Conservation (phyloP, 2,797 vertebrate genomes). For the Enteromius thamalakanensis region DNA sequence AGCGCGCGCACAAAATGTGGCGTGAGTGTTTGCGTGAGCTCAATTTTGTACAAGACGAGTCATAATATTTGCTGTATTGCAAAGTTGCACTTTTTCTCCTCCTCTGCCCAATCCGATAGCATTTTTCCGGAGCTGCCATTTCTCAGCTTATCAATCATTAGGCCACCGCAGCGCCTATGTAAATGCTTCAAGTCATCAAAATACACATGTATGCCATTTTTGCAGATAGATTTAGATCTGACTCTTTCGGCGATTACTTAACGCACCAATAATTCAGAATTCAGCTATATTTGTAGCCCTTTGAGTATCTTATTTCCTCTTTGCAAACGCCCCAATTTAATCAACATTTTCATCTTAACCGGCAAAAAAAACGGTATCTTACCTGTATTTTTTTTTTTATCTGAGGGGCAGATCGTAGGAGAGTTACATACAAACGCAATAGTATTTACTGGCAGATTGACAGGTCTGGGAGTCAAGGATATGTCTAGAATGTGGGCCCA, state of each 20-base stretch:
- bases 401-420: neutral
- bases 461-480: conserved; percentile 49
- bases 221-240: conserved; percentile 77
- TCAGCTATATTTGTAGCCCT: conserved; percentile 77
- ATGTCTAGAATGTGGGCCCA: conserved; percentile 60
- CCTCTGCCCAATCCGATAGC: neutral
- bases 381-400: neutral
- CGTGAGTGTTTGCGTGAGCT: conserved; percentile 28
- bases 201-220: conserved; percentile 56
- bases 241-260: conserved; percentile 71
- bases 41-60: neutral
- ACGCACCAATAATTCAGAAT: conserved; percentile 66
- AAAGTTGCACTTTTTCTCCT: neutral
- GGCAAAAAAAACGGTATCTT: conserved; percentile 66
- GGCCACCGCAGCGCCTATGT: neutral
- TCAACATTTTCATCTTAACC: conserved; percentile 53
- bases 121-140: conserved; percentile 31
- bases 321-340: conserved; percentile 54
- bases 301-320: conserved; percentile 70
- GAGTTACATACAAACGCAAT: conserved; percentile 9
- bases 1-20: conserved; percentile 69
- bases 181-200: conserved; percentile 62
- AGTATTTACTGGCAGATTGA: conserved; percentile 68
- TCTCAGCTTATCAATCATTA: conserved; percentile 13
- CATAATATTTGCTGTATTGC: conserved; percentile 18